Percentiles rank a stretch among this genome's conserved stretches.
Evolutionary conservation across 2,888 invertebrate species (phyloP).

Genomic region (Drosophila parthenogenetica): DNA sequence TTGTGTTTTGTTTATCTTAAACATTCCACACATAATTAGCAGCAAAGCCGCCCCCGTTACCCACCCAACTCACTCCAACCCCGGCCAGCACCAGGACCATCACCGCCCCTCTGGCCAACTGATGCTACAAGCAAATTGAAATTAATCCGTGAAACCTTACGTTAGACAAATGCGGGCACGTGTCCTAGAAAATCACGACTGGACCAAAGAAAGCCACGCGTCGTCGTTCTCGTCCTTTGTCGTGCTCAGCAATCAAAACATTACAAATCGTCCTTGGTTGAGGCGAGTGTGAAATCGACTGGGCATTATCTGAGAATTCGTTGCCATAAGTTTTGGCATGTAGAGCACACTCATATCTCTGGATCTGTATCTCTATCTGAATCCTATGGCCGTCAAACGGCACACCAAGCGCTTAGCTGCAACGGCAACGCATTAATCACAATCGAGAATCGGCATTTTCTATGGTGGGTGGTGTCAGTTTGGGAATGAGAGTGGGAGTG

Average conservation of each 20-base stretch:
- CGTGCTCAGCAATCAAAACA: slow-evolving; percentile 73
- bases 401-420: slow-evolving; percentile 75
- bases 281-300: slow-evolving; percentile 60
- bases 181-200: slow-evolving; percentile 57
- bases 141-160: slow-evolving; percentile 82
- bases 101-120: not conserved
- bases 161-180: slow-evolving; percentile 74
- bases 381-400: slow-evolving; percentile 47
- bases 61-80: slow-evolving; percentile 18
- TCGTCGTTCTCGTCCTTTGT: slow-evolving; percentile 25
- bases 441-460: slow-evolving; percentile 74
- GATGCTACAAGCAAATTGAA: slow-evolving; percentile 78
- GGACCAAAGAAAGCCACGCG: slow-evolving; percentile 60
- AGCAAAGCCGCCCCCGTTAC: slow-evolving; percentile 58
- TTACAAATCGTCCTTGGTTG: slow-evolving; percentile 55
- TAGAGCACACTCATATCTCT: slow-evolving; percentile 49
- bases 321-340: slow-evolving; percentile 72
- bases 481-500: slow-evolving; percentile 1
- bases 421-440: slow-evolving; percentile 83
- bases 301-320: slow-evolving; percentile 59
- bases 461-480: not conserved
- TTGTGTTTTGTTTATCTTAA: slow-evolving; percentile 76
- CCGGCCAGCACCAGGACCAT: too few relatives aligned
- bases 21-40: slow-evolving; percentile 80
- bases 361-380: slow-evolving; percentile 52